Base-by-base conservation (phyloP, 2,113 vertebrate genomes). In the Aptenodytes patagonicus region DNA sequence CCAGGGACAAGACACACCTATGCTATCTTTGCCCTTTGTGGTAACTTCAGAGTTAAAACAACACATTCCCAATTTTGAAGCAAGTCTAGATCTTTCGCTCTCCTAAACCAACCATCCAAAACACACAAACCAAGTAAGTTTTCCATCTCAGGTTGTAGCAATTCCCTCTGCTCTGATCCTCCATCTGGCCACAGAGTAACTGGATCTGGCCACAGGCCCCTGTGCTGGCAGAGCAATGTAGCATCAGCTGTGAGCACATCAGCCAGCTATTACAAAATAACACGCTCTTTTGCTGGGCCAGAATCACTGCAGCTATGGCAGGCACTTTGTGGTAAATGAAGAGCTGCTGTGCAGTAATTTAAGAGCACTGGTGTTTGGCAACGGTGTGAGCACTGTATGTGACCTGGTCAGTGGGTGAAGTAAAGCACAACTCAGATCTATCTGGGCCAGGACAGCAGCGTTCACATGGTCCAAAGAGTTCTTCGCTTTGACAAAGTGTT, bases 311-410 rank as follows among this genome's bases (percentile, higher is more conserved):
- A 54, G 83, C 83, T n/a, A 47, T 0, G 20, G 73, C 86, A 68
- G 49, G 11, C 38, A 6, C 77, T 31, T 25, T 16, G 20, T 24
- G 46, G 24, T 8, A 40, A 83, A 7, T 1, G 4, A 28, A 49
- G 55, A 84, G 47, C 51, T 78, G 72, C 75, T 68, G 65, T 2
- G 72, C 83, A 62, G 76, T 78, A 8, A 60, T 28, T 70, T 7
- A 81, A 51, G 11, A 91, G 42, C 24, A 2, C 49, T 51, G 44
- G 42, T 55, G 24, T 12, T 21, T 47, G 87, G 66, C 93, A 78
- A 5, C 7, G 1, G n/a, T 0, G 5, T 0, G 1, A 60, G 58
- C 76, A 9, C 54, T 52, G 52, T 17, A 58, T n/a, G 34, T 6
- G 42, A 86, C 36, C 42, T 24, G 0, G n/a, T 16, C 70, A 15